Conservation (phyloP, 2,113 vertebrate species). For the Pogona vitticeps region DNA sequence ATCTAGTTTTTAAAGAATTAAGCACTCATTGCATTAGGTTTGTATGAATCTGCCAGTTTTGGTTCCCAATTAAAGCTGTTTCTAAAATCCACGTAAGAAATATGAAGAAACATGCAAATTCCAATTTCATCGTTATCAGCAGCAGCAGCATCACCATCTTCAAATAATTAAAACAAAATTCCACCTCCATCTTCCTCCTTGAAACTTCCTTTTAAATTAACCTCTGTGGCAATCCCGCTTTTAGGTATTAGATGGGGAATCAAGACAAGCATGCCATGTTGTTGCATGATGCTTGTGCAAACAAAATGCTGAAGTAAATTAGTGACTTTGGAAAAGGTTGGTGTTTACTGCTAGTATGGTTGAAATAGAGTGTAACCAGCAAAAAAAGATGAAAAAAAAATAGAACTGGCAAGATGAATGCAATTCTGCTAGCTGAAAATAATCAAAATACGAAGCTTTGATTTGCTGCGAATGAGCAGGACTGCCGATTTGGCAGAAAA, state of each 20-base stretch:
- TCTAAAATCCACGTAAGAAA: too few species aligned
- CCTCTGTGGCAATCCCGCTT: background rate
- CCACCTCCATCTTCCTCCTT: too few species aligned
- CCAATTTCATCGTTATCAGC: too few species aligned
- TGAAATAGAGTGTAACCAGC: background rate
- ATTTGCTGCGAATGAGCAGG: slow-evolving; percentile 6
- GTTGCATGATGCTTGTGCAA: background rate
- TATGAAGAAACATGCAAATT: too few species aligned
- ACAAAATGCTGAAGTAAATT: background rate
- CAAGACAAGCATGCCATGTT: background rate
- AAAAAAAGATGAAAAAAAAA: slow-evolving; percentile 38
- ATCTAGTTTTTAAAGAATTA: too few species aligned
- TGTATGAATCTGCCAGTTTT: too few species aligned
- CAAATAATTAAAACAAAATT: too few species aligned
- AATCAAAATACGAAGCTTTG: slow-evolving; percentile 54
- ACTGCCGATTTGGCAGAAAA: slow-evolving; percentile 21
- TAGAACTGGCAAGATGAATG: slow-evolving; percentile 50
- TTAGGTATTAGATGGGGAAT: background rate
- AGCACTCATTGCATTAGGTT: too few species aligned
- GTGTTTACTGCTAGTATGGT: background rate
- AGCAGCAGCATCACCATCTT: too few species aligned
- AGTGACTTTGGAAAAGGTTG: background rate
- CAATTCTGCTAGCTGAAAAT: slow-evolving; percentile 31
- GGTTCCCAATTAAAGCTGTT: too few species aligned
- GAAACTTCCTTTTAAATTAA: background rate